Percentiles rank a stretch among this genome's conserved stretches.
phyloP scores from a whole-genome alignment of 2,797 vertebrate species.

The Aplochiton taeniatus region DNA sequence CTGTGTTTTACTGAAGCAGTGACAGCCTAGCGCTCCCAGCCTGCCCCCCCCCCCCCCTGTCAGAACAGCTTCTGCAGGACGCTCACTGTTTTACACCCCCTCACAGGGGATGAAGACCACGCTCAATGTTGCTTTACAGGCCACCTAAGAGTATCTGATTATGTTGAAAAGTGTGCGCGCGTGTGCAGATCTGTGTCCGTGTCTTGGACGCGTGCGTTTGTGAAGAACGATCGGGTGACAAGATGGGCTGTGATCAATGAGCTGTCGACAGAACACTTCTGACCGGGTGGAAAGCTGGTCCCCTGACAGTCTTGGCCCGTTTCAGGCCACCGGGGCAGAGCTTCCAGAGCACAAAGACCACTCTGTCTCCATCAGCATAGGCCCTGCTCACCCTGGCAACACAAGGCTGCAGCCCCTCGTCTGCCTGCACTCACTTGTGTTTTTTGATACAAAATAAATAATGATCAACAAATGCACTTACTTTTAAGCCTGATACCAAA shows the following conservation, averaged over 20 bases:
- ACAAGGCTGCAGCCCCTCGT: slow-evolving; percentile 64
- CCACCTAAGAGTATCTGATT: slow-evolving; percentile 59
- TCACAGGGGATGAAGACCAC: slow-evolving; percentile 46
- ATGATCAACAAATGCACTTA: background rate
- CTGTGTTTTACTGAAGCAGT: slow-evolving; percentile 63
- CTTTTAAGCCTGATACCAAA: slow-evolving; percentile 5
- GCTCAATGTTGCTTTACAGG: slow-evolving; percentile 60
- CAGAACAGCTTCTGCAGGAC: slow-evolving; percentile 57
- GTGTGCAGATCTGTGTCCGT: slow-evolving; percentile 22
- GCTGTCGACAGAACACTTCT: slow-evolving; percentile 85
- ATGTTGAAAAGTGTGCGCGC: slow-evolving; percentile 54
- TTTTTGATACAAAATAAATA: background rate
- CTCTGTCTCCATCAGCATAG: slow-evolving; percentile 68
- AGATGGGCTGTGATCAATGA: slow-evolving; percentile 84
- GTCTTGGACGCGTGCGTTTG: slow-evolving; percentile 46
- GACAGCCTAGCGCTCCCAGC: slow-evolving; percentile 50
- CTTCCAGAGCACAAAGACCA: slow-evolving; percentile 65
- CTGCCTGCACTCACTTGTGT: slow-evolving; percentile 51
- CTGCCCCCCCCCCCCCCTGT: slow-evolving; percentile 33
- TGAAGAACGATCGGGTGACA: slow-evolving; percentile 70
- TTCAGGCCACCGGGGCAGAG: slow-evolving; percentile 73
- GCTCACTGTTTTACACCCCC: slow-evolving; percentile 50
- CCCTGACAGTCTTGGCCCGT: slow-evolving; percentile 65
- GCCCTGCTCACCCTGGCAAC: slow-evolving; percentile 68
- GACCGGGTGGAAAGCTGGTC: slow-evolving; percentile 76